Conservation (phyloP, 2,797 vertebrate species). For the Falco rusticolus region DNA sequence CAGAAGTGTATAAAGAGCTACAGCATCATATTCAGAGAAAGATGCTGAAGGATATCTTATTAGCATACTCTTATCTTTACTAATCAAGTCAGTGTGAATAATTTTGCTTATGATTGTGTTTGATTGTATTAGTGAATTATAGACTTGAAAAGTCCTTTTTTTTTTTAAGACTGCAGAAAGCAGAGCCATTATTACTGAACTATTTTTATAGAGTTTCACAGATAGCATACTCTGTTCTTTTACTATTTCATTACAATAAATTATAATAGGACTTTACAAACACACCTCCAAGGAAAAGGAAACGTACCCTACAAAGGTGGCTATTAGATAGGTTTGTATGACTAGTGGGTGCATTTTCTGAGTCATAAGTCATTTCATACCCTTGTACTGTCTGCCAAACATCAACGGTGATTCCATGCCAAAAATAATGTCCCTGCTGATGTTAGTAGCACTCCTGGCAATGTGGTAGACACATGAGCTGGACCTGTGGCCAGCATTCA, state of each 20-base stretch:
- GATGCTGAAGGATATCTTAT: background rate
- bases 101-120: background rate
- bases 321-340: background rate
- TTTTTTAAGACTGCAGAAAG: background rate
- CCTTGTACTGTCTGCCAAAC: background rate
- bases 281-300: background rate
- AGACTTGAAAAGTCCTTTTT: background rate
- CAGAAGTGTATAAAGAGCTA: background rate
- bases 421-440: background rate
- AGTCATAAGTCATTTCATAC: background rate
- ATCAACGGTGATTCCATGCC: background rate
- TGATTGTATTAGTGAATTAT: slow-evolving; percentile 25
- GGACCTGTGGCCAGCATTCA: too few relatives aligned
- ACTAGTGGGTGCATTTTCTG: background rate
- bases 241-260: background rate
- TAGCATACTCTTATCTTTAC: background rate
- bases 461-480: rapidly evolving
- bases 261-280: background rate
- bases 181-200: background rate
- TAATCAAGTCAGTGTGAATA: slow-evolving; percentile 27
- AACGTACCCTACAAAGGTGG: too few relatives aligned
- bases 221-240: background rate
- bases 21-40: background rate
- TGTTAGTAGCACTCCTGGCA: background rate
- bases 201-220: background rate